Evolutionary conservation across 2,888 invertebrate genomes (phyloP), one percentile per base, ranked within the genome.

Genomic region (Cerastis leucographa): DNA sequence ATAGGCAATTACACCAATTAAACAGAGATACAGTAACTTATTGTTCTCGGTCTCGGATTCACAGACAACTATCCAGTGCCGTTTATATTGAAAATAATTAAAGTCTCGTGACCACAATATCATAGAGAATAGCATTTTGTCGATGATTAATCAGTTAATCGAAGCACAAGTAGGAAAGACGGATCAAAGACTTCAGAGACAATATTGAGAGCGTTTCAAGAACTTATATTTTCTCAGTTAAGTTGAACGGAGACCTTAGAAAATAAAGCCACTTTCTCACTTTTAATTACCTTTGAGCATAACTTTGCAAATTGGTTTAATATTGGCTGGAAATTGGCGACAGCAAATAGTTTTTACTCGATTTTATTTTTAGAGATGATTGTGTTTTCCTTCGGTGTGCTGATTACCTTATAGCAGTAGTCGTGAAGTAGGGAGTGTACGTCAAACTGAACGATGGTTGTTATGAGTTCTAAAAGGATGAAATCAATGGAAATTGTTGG

Each of bases 221-320:
- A 83, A 80, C 62, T 83, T 71, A 44, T 69, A 66, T 74, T 79
- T 71, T 66, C 76, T 29, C 40, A 51, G 29, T 71, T 35, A 64
- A 76, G 40, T 80, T 77, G 22, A 56, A 77, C 66, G 51, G 64
- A 78, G 66, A 65, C 67, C 64, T 78, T 74, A 84, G 66, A 64
- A 76, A 69, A 71, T 59, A 83, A 77, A 71, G 44, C 42, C 40
- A 71, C 56, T 78, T 71, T 54, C 61, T 73, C 64, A 74, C 54
- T 81, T 78, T 74, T 75, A 81, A 84, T 84, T 81, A 78, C 62
- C 71, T 85, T 85, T 76, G 70, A 84, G 51, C 29, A 65, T 56
- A 73, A 76, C 67, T 76, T 68, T 17, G 49, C 46, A 61, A 83
- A 76, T 73, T 80, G n/a, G n/a, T 71, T 74, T 69, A 56, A 65